Evolutionary conservation across 2,113 vertebrate genomes (phyloP), one percentile per base, ranked within the genome.

Genomic region (Casuarius casuarius): DNA sequence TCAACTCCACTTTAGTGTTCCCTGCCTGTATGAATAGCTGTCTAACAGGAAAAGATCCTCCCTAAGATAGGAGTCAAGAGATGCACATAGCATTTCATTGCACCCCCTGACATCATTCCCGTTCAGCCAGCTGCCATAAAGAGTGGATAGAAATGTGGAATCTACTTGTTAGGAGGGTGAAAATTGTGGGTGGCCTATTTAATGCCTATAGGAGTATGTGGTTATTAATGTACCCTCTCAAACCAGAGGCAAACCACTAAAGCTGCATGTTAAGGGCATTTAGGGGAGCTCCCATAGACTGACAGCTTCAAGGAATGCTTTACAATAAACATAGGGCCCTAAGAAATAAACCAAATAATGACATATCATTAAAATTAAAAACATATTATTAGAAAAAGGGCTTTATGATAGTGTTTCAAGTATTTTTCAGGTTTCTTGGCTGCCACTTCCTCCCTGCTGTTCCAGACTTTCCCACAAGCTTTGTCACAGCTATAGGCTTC

Each of bases 361-460:
- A 94, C 83, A 88, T 87, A 88, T 91, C 91, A 87, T 94, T 95
- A 95, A 86, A 96, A 95, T 94, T 89, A 91, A 94, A 90, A 70
- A 8, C 84, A 93, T 66, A 49, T 91, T 95, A 95, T 95, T 94
- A 94, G 73, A 90, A 87, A 20, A 78, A 72, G 70, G 75, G 66
- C 87, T 80, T 97, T 89, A 94, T 97, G 81, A 86, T 93, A 92
- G 70, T 61, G 40, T 94, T 95, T 96, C 84, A 92, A 92, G 81
- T 94, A 75, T 97, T 96, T 96, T 95, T 96, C 94, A 91, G 95
- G 82, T 96, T 93, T 94, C 86, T 92, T 97, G 95, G 95, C 89
- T 96, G 83, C 90, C 82, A 26, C 49, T 85, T 84, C 74, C n/a
- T 95, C 63, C 95, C 92, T 84, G 92, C 91, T 96, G 92, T 93